Base-by-base conservation (phyloP, 2,888 invertebrate genomes). In the Caenorhabditis sp. region DNA sequence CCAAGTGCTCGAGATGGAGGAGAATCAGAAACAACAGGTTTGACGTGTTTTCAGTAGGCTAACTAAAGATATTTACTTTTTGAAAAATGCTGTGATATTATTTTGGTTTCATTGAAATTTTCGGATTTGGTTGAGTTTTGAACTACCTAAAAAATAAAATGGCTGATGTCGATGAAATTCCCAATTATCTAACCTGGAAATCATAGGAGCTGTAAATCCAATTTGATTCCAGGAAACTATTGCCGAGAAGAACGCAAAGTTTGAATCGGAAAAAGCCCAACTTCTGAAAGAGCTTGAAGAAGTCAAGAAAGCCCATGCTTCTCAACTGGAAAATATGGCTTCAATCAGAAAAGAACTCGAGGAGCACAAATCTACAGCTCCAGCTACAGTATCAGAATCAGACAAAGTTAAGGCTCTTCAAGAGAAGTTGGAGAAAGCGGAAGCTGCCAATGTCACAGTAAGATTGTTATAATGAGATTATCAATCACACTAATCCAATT, bases 1-100 rank as follows among this genome's bases (percentile, higher is more conserved):
- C 70, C 91, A 91, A 83, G 80, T 89, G 28, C 80, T 90, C 47
- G 90, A 90, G 73, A 80, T 89, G 86, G 82, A 86, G 56, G 73
- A 85, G 54, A 83, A 66, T 41, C 84, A 70, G 16, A 82, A 79
- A 58, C 66, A 66, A 49, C 82, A 82, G 82, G 77, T 80, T 80
- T 80, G 73, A 49, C 31, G 64, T 58, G 49, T 56, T 51, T 49
- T 59, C 3, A 19, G 26, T 41, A 41, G 54, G 26, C 8, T 14
- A 26, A 58, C 51, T 61, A 68, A 35, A 49, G 38, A n/a, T 35
- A 64, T 64, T n/a, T 22, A 22, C 2, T 51, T 64, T 35, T 49
- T 19, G 35, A 63, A 51, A 22, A n/a, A 28, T 74, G 41, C 63
- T 26, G 61, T 61, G 51, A 12, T 31, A n/a, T 47, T 28, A 47